Percentiles rank a stretch among this genome's conserved stretches.
Evolutionary conservation across 1,140 invertebrate species (phyloP).

Genomic region (Ceratina calcarata): DNA sequence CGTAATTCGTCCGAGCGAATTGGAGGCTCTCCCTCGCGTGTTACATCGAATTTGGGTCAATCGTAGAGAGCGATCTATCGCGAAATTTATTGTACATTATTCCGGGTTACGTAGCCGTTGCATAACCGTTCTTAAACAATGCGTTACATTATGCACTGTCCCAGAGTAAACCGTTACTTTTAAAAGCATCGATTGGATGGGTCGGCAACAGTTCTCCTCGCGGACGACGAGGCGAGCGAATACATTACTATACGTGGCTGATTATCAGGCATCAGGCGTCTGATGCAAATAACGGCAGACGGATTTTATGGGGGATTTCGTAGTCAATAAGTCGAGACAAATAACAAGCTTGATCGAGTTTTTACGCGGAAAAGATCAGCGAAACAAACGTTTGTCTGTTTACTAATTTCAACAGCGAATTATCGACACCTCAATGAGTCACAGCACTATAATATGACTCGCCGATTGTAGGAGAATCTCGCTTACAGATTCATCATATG

Average conservation of each 20-base stretch:
- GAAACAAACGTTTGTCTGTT: slow-evolving; percentile 39
- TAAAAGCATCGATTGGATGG: no score
- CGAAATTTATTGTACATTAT: no score
- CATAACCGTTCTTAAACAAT: no score
- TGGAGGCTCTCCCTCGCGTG: no score
- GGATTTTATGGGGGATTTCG: neutral
- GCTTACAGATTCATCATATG: neutral
- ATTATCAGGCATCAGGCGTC: neutral
- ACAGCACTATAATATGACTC: neutral
- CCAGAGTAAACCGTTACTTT: no score
- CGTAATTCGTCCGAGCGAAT: no score
- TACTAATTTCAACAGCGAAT: slow-evolving; percentile 29
- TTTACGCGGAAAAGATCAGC: slow-evolving; percentile 27
- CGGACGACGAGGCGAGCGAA: no score
- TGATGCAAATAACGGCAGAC: neutral
- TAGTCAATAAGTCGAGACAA: neutral
- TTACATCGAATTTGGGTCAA: no score
- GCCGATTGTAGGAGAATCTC: neutral
- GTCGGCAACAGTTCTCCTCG: no score
- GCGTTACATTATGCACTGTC: no score
- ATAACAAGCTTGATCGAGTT: slow-evolving; percentile 18
- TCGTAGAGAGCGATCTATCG: no score
- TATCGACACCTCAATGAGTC: slow-evolving; percentile 43
- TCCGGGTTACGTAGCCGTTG: no score
- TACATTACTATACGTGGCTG: neutral